Conservation (phyloP, 1,140 invertebrate species). For the Sipha flava region DNA sequence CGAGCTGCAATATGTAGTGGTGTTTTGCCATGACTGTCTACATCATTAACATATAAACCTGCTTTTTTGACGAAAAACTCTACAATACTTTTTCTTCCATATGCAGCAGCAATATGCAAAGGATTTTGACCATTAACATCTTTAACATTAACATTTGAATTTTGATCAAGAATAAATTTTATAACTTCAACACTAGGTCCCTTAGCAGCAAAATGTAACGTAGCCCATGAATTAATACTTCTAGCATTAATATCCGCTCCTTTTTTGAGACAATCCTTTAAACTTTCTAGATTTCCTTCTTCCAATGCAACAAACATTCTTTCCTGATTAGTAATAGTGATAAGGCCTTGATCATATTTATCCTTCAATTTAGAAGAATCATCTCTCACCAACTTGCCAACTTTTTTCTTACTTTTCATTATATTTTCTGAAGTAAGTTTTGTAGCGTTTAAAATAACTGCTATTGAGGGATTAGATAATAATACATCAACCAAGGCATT, state of each 20-base stretch:
- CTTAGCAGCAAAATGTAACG: slow-evolving; percentile 37
- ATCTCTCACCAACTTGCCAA: neutral
- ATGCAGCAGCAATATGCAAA: slow-evolving; percentile 7
- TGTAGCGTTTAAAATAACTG: neutral
- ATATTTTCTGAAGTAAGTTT: neutral
- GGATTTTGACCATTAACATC: neutral
- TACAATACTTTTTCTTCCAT: neutral
- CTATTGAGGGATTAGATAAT: neutral
- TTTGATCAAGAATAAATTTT: slow-evolving; percentile 35
- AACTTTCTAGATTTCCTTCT: slow-evolving; percentile 16
- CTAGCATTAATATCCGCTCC: slow-evolving; percentile 37
- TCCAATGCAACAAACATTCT: slow-evolving; percentile 30
- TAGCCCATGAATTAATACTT: slow-evolving; percentile 31
- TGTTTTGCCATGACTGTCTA: slow-evolving; percentile 19
- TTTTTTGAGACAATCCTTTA: slow-evolving; percentile 27
- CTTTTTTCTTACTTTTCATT: neutral
- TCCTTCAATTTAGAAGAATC: neutral
- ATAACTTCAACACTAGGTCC: slow-evolving; percentile 33
- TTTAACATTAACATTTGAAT: slow-evolving; percentile 33
- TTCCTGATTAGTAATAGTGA: slow-evolving; percentile 19
- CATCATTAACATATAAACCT: slow-evolving; percentile 46
- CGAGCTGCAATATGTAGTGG: slow-evolving; percentile 37
- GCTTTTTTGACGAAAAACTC: neutral
- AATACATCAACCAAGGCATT: slow-evolving; percentile 14
- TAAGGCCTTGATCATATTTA: neutral